A percentile compares a stretch with the other conserved stretches of the same genome.
These are phyloP conservation scores for Chrysodeixis includens DNA, from an alignment of 2,888 invertebrate species.

Conservation along the genomic window DNA sequence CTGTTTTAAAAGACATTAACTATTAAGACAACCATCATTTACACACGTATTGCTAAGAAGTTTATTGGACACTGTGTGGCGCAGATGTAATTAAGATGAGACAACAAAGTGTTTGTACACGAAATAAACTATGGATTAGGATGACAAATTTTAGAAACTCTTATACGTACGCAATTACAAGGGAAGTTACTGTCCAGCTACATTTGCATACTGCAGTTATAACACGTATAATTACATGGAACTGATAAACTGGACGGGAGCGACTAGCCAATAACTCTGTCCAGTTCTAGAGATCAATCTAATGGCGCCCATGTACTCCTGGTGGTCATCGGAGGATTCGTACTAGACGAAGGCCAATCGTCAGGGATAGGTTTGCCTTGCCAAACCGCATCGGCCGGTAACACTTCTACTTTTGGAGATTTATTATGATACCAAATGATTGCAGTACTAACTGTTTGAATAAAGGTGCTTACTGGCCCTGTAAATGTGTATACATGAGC, in stretches of 20 bases:
- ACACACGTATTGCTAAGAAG: no score
- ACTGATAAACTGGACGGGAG: not conserved
- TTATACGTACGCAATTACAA: no score
- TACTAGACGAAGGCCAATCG: not conserved
- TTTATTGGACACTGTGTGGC: no score
- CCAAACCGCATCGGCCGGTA: not conserved
- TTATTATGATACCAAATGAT: not conserved
- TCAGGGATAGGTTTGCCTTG: not conserved
- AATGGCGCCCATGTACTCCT: constrained; percentile 2
- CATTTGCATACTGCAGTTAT: not conserved
- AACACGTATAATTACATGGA: not conserved
- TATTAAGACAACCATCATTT: no score
- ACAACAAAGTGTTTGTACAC: no score
- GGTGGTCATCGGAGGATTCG: not conserved
- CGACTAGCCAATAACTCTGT: not conserved
- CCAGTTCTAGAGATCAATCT: not conserved
- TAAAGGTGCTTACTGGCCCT: not conserved
- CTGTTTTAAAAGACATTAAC: no score
- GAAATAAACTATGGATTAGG: no score
- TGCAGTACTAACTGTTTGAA: not conserved
- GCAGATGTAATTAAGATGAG: no score
- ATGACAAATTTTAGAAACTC: no score
- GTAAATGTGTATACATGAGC: not conserved
- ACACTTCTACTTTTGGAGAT: not conserved
- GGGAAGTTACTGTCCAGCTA: not conserved